Conservation (phyloP, 1,140 invertebrate genomes). For the Limonius californicus region DNA sequence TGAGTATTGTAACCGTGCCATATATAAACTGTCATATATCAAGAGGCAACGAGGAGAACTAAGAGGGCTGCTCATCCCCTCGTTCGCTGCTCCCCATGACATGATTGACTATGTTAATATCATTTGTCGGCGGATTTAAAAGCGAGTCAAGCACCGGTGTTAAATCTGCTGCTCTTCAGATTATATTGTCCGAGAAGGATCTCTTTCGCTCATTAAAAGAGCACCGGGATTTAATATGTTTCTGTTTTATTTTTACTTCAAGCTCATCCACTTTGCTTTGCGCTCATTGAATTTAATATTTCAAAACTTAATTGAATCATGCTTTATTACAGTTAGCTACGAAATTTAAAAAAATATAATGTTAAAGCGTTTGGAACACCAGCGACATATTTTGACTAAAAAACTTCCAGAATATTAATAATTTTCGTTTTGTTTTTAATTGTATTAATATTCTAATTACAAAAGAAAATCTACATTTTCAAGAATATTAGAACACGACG, state of each 20-base stretch:
- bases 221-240: slow-evolving; percentile 11
- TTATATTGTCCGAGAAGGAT: slow-evolving; percentile 13
- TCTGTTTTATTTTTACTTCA: slow-evolving; percentile 11
- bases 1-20: slow-evolving; percentile 23
- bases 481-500: too few species aligned
- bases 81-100: slow-evolving; percentile 17
- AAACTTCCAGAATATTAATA: too few species aligned
- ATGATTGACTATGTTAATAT: slow-evolving; percentile 45
- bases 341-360: not conserved
- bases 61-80: slow-evolving; percentile 20
- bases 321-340: not conserved
- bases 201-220: slow-evolving; percentile 7
- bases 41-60: slow-evolving; percentile 30
- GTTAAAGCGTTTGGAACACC: not conserved
- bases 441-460: too few species aligned
- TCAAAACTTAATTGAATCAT: slow-evolving; percentile 3
- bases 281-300: not conserved
- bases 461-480: too few species aligned
- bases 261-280: not conserved
- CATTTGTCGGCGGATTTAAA: slow-evolving; percentile 36
- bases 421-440: too few species aligned
- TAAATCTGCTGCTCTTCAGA: slow-evolving; percentile 10
- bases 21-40: slow-evolving; percentile 43
- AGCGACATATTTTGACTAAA: too few species aligned
- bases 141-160: slow-evolving; percentile 17